Percentiles rank a stretch among this genome's conserved stretches.
Evolutionary conservation across 2,888 invertebrate genomes (phyloP).

Genomic region (Eustalomyia histrio): DNA sequence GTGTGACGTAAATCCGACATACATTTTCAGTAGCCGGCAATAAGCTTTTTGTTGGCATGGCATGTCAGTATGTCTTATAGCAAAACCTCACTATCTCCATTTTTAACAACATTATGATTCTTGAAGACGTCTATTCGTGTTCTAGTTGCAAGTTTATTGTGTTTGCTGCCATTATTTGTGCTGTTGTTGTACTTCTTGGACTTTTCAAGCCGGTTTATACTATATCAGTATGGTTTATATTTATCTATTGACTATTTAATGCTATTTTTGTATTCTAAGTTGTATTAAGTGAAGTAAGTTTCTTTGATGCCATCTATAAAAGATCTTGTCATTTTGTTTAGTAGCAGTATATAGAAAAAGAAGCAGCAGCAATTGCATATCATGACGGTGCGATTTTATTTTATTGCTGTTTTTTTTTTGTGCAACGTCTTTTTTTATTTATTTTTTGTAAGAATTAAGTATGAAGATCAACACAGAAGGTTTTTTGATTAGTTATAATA

Average conservation of each 20-base stretch:
- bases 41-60: slow-evolving; percentile 8
- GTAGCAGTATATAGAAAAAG: background rate
- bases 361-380: slow-evolving; percentile 35
- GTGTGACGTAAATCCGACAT: no score
- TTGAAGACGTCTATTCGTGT: slow-evolving; percentile 45
- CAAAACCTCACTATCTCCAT: slow-evolving; percentile 9
- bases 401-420: slow-evolving; percentile 27
- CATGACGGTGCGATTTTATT: slow-evolving; percentile 56
- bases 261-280: slow-evolving; percentile 42
- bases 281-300: slow-evolving; percentile 29
- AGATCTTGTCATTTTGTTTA: slow-evolving; percentile 43
- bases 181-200: slow-evolving; percentile 33
- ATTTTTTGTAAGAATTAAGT: background rate
- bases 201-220: slow-evolving; percentile 52
- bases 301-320: slow-evolving; percentile 44
- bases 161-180: slow-evolving; percentile 34
- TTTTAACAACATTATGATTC: slow-evolving; percentile 10
- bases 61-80: slow-evolving; percentile 17
- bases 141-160: slow-evolving; percentile 58
- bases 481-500: slow-evolving; percentile 18
- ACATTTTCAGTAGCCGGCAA: no score
- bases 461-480: background rate
- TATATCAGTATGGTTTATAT: slow-evolving; percentile 6
- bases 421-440: slow-evolving; percentile 1
- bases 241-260: slow-evolving; percentile 50